These are phyloP conservation scores for Zoanthus gigantus DNA, from an alignment of 92 coral and sea anemone genomes.

Conservation along the genomic window DNA sequence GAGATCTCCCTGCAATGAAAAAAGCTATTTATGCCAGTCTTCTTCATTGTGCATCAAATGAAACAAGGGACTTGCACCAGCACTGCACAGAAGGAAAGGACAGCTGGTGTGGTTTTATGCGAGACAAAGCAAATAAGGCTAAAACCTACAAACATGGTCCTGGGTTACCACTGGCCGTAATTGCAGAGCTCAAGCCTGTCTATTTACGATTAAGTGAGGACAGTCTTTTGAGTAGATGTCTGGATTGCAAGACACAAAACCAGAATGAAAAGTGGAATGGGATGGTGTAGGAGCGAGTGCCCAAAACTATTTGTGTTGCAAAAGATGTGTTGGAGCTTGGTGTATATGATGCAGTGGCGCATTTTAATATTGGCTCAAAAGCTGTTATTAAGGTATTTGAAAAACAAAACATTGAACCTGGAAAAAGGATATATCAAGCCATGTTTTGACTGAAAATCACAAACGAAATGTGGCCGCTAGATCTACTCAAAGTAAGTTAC, in stretches of 20 bases:
- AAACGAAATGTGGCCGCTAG: constrained; percentile 13
- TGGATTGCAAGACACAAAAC: constrained; percentile 48
- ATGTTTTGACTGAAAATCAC: constrained; percentile 22
- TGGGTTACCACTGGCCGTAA: neutral
- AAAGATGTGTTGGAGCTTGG: constrained; percentile 44
- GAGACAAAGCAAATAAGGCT: neutral
- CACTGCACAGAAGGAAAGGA: no score
- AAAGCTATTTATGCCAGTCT: no score
- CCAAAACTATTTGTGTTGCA: constrained; percentile 39
- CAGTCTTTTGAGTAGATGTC: constrained; percentile 25
- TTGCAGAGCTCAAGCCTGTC: neutral
- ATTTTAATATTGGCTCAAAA: constrained; percentile 11
- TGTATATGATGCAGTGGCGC: constrained; percentile 35
- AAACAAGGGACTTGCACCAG: no score
- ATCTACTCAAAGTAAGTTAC: constrained; percentile 30
- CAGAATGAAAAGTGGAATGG: constrained; percentile 49
- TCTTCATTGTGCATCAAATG: no score
- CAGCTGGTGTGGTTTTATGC: no score
- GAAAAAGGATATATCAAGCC: constrained; percentile 24
- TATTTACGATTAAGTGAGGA: constrained; percentile 14
- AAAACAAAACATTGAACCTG: constrained; percentile 12
- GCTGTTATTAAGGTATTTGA: constrained; percentile 3
- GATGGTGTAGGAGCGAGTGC: constrained; percentile 44
- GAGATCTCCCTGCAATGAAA: no score
- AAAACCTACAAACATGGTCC: constrained; percentile 30